These are phyloP conservation scores for Pseudachorutes palmiensis DNA, from an alignment of 1,140 invertebrate species.

Conservation along the genomic window DNA sequence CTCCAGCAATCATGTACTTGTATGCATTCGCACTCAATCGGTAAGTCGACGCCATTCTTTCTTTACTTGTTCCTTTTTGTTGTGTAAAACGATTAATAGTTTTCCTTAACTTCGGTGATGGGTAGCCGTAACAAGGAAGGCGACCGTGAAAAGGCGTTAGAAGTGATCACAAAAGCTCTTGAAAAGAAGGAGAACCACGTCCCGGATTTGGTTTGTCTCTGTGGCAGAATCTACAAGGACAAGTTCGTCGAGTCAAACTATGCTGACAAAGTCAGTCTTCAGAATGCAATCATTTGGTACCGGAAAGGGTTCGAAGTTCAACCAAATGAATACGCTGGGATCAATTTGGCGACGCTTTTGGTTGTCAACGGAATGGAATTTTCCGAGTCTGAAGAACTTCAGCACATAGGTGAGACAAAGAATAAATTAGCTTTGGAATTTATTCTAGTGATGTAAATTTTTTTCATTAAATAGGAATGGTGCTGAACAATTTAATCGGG, in stretches of 20 bases:
- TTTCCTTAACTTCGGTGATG: background rate
- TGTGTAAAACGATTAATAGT: background rate
- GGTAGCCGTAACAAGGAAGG: slow-evolving; percentile 79
- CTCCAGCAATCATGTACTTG: slow-evolving; percentile 79
- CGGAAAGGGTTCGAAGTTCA: slow-evolving; percentile 95
- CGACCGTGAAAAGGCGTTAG: slow-evolving; percentile 85
- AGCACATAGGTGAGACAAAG: slow-evolving; percentile 60
- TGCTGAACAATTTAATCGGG: slow-evolving; percentile 94
- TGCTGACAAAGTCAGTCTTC: slow-evolving; percentile 74
- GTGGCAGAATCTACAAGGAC: slow-evolving; percentile 97
- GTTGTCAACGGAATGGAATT: slow-evolving; percentile 97
- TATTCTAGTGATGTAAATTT: slow-evolving; percentile 1
- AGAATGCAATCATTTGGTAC: slow-evolving; percentile 95
- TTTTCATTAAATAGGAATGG: slow-evolving; percentile 58
- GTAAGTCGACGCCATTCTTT: slow-evolving; percentile 43
- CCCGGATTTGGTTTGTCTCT: slow-evolving; percentile 94
- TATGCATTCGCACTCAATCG: slow-evolving; percentile 97
- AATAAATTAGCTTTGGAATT: background rate
- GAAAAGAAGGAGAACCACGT: slow-evolving; percentile 88
- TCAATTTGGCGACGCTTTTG: slow-evolving; percentile 93
- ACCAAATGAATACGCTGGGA: slow-evolving; percentile 97
- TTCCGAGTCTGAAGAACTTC: slow-evolving; percentile 78
- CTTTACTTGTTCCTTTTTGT: background rate
- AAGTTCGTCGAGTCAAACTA: slow-evolving; percentile 95
- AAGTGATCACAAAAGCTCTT: slow-evolving; percentile 81